Base-by-base conservation (phyloP, 1,140 invertebrate species). In the Cydia amplana region DNA sequence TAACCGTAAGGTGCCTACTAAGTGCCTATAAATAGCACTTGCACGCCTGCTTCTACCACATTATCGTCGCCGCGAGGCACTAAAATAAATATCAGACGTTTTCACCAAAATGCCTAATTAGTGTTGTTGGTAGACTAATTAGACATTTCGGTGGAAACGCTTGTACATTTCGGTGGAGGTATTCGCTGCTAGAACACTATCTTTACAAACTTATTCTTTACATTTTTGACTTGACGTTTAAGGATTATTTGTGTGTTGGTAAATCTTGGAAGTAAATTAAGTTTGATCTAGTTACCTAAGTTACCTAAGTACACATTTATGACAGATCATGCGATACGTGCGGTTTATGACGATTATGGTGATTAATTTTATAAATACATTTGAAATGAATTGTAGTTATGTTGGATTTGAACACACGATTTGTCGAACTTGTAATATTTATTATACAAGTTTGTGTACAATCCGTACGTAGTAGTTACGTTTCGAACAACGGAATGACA, bases 61-160 rank as follows among this genome's bases (percentile, higher is more conserved):
- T 64, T 78, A 74, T 72, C 74, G 49, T 70, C 65, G 64, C 43
- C 43, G 43, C 70, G 20, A 75, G 25, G 40, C 73, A 78, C 14
- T n/a, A 4, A 40, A 55, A 70, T 74, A 74, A 74, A 78, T 76
- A 64, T 72, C 18, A 23, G 20, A 49, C 72, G 16, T 75, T n/a
- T 67, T 63, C 77, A 76, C 64, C 73, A 76, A 76, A 76, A 75
- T 43, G 74, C 43, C 49, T 78, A 76, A 78, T 78, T 78, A 78
- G 74, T 74, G 6, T 20, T 7, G 18, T 49, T 25, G n/a, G 55
- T 60, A 60, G 2, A 18, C 18, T 23, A 23, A 60, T 60, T 23
- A 60, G 55, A 60, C 20, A 23, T 23, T 60, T 60, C n/a, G 7
- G 7, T 60, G 55, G 18, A 60, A 60, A 60, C 10, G 20, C n/a